phyloP scores from a whole-genome alignment of 1,140 invertebrate genomes.

The Aleiodes sp. region DNA sequence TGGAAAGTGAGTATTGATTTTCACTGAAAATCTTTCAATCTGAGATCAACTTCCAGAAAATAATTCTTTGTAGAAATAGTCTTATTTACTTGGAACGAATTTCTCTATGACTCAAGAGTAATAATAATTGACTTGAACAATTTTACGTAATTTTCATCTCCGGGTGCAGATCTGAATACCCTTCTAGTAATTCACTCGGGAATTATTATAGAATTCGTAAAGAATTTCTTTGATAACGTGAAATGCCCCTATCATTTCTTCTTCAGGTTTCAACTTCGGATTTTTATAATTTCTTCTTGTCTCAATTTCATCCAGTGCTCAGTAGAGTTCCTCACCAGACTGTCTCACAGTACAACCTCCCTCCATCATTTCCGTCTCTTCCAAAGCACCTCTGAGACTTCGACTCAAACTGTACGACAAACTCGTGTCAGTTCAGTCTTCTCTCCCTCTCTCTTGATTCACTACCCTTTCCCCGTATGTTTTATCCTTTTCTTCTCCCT shows the following conservation, averaged over 20 bases:
- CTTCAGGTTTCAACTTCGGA: neutral
- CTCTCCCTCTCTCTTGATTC: conserved; percentile 30
- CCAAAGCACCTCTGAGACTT: conserved; percentile 5
- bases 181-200: too few species aligned
- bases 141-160: too few species aligned
- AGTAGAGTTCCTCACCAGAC: neutral
- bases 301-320: neutral
- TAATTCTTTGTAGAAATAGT: neutral
- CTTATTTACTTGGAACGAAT: neutral
- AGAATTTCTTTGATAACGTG: too few species aligned
- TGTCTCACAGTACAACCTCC: too few species aligned
- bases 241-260: neutral
- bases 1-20: neutral
- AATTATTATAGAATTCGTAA: too few species aligned
- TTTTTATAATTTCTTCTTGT: neutral
- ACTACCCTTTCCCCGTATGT: conserved; percentile 27
- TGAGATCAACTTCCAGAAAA: too few species aligned
- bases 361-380: too few species aligned
- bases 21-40: neutral
- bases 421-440: conserved; percentile 41
- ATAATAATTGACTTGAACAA: too few species aligned
- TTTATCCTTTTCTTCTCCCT: conserved; percentile 7
- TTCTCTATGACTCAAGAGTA: neutral
- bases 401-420: conserved; percentile 41
- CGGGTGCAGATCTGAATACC: too few species aligned